These are phyloP conservation scores for Hyppa rectilinea DNA, from an alignment of 2,888 invertebrate genomes.

Conservation along the genomic window DNA sequence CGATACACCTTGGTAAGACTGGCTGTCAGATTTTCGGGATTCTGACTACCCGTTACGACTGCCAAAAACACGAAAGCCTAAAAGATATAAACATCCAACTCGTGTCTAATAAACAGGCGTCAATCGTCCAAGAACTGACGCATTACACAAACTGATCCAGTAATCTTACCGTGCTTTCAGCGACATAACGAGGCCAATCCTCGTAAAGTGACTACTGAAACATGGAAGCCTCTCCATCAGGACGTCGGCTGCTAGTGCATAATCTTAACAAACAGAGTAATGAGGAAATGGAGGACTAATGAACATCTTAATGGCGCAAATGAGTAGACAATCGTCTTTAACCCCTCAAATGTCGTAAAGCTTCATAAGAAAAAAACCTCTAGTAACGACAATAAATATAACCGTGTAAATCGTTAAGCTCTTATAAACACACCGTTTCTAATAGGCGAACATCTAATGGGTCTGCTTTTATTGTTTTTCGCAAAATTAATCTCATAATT, in stretches of 20 bases:
- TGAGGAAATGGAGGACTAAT: constrained; percentile 27
- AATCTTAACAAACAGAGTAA: constrained; percentile 68
- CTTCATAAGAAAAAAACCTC: too few relatives aligned
- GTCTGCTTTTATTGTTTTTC: neutral
- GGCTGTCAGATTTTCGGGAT: too few relatives aligned
- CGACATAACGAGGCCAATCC: constrained; percentile 75
- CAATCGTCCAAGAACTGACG: neutral
- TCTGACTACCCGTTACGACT: too few relatives aligned
- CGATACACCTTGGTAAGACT: too few relatives aligned
- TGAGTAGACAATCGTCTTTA: neutral
- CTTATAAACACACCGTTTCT: too few relatives aligned
- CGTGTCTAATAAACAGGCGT: neutral
- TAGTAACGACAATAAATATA: too few relatives aligned
- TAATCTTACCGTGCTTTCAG: constrained; percentile 33
- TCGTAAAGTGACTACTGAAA: constrained; percentile 74
- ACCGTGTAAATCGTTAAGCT: too few relatives aligned
- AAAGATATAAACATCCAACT: neutral
- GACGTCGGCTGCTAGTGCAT: constrained; percentile 67
- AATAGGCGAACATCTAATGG: too few relatives aligned
- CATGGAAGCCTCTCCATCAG: constrained; percentile 75
- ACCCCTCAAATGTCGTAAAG: too few relatives aligned
- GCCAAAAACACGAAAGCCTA: neutral
- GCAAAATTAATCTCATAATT: neutral
- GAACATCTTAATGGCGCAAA: neutral
- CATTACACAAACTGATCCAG: neutral